Percentiles rank a stretch among this genome's conserved stretches.
Evolutionary conservation across 2,113 vertebrate genomes (phyloP).

Genomic region (Leptobrachium ailaonicum): DNA sequence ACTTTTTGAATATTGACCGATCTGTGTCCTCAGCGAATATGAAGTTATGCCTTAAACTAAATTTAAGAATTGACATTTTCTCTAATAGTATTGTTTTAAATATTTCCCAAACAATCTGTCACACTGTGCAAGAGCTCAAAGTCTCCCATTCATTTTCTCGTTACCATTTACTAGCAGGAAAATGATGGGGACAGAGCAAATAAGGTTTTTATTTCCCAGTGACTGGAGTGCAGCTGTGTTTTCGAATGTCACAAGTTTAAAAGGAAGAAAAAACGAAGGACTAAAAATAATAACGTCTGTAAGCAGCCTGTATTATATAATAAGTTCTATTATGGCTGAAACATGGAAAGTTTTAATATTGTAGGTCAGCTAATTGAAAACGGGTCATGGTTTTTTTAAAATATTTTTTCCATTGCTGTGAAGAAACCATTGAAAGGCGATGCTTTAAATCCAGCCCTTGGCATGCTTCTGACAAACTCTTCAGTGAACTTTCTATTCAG

Average conservation of each 20-base stretch:
- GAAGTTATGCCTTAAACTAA: too few relatives aligned
- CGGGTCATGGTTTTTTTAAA: slow-evolving; percentile 82
- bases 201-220: neutral
- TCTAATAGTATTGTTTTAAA: too few relatives aligned
- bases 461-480: slow-evolving; percentile 65
- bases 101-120: too few relatives aligned
- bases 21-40: too few relatives aligned
- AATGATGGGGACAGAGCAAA: slow-evolving; percentile 12
- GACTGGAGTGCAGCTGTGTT: slow-evolving; percentile 68
- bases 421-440: slow-evolving; percentile 93
- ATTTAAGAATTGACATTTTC: too few relatives aligned
- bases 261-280: slow-evolving; percentile 65
- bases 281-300: slow-evolving; percentile 71
- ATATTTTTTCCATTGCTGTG: slow-evolving; percentile 63
- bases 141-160: neutral
- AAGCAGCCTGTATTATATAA: slow-evolving; percentile 90
- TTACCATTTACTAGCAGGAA: slow-evolving; percentile 12
- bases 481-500: slow-evolving; percentile 79
- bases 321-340: slow-evolving; percentile 84
- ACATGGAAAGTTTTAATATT: slow-evolving; percentile 86
- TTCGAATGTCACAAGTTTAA: slow-evolving; percentile 67
- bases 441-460: slow-evolving; percentile 79
- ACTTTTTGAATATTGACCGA: too few relatives aligned
- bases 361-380: slow-evolving; percentile 87
- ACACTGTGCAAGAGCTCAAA: neutral